Evolutionary conservation across 2,113 vertebrate genomes (phyloP).

Genomic region (Hepsetus odoe): DNA sequence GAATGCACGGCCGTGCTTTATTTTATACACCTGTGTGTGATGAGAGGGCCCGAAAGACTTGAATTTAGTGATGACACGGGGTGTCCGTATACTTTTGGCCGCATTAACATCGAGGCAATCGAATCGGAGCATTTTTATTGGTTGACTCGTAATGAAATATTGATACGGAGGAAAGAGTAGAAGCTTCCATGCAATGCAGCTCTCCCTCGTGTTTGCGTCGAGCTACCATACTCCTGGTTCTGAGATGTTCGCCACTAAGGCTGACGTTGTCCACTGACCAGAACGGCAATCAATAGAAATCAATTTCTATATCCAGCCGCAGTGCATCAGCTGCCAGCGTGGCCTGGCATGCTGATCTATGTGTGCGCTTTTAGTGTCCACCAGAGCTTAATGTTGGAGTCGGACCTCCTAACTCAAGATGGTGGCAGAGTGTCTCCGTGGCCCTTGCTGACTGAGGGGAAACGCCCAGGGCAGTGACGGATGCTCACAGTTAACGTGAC

Average conservation of each 20-base stretch:
- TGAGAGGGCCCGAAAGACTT: too few species aligned
- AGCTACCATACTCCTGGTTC: too few species aligned
- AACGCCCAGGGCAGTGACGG: slow-evolving; percentile 54
- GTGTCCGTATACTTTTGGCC: too few species aligned
- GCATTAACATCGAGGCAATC: too few species aligned
- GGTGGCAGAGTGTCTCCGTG: slow-evolving; percentile 31
- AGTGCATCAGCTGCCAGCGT: slow-evolving; percentile 42
- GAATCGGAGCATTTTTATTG: too few species aligned
- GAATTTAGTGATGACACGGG: too few species aligned
- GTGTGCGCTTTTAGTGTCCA: not conserved
- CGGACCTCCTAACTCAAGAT: slow-evolving; percentile 35
- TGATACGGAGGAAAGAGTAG: too few species aligned
- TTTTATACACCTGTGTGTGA: too few species aligned
- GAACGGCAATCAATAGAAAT: slow-evolving; percentile 15
- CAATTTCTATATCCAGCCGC: slow-evolving; percentile 49
- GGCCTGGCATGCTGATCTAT: slow-evolving; percentile 35
- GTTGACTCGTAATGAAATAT: too few species aligned
- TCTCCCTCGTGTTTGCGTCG: too few species aligned
- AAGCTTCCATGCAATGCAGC: too few species aligned
- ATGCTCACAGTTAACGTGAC: slow-evolving; percentile 57
- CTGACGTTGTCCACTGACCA: not conserved
- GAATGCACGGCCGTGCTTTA: too few species aligned
- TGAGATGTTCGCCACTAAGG: not conserved
- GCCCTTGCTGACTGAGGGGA: slow-evolving; percentile 51
- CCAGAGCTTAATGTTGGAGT: slow-evolving; percentile 24